phyloP scores from a whole-genome alignment of 2,888 invertebrate genomes.

The Nebria brevicollis region DNA sequence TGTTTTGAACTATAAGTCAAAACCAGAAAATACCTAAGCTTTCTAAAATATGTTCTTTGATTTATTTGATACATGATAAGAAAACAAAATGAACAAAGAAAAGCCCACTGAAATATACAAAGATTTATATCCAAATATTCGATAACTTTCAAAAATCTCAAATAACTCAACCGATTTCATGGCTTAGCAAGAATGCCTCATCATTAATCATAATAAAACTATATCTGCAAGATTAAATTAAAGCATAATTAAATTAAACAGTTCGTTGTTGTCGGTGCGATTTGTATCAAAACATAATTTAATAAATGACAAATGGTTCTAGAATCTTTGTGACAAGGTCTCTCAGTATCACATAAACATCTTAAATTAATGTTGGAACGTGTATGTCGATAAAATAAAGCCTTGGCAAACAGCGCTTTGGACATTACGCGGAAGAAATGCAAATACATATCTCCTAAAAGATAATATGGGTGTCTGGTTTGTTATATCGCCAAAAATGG shows the following conservation, averaged over 20 bases:
- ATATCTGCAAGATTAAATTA: conserved; percentile 29
- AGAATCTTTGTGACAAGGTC: conserved; percentile 28
- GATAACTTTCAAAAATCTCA: conserved; percentile 6
- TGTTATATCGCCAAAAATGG: conserved; percentile 21
- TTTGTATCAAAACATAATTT: conserved; percentile 23
- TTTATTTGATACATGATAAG: conserved; percentile 10
- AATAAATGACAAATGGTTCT: conserved; percentile 30
- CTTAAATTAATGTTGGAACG: conserved; percentile 17
- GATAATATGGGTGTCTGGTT: conserved; percentile 13
- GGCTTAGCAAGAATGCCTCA: not conserved
- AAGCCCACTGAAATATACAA: conserved; percentile 2
- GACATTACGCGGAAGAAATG: conserved; percentile 28
- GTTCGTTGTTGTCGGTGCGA: conserved; percentile 19
- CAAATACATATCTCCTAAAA: conserved; percentile 2
- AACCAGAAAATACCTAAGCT: not conserved
- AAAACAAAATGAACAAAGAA: conserved; percentile 5
- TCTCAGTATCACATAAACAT: conserved; percentile 18
- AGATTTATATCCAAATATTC: conserved; percentile 7
- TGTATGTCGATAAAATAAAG: conserved; percentile 14
- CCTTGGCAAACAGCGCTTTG: conserved; percentile 22
- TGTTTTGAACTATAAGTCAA: not conserved
- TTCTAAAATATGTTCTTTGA: not conserved
- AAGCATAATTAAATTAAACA: conserved; percentile 33
- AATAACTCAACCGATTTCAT: conserved; percentile 6
- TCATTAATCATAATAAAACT: conserved; percentile 42